Base-by-base conservation (phyloP, 2,888 invertebrate species). In the Nomada goodeniana region DNA sequence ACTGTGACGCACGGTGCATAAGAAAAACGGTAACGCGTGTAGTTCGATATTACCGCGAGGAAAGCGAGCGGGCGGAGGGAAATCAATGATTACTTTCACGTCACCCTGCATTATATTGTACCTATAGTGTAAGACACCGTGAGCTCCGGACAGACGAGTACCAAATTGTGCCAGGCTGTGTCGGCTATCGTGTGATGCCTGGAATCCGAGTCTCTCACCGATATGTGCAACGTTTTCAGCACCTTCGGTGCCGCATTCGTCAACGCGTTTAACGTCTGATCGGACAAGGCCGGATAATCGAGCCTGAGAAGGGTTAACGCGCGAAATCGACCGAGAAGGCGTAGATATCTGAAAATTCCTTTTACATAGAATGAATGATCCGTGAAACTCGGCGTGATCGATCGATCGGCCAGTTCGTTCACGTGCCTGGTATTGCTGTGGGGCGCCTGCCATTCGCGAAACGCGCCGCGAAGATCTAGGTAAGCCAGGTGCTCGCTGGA, bases 261-360 rank as follows among this genome's bases (percentile, higher is more conserved):
- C 50, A 95, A 90, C 15, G 94, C 92, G 71, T 93, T 92, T 1
- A 95, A 91, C 3, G 93, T 92, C 64, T 92, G 92, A 75, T 94
- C 93, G 29, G 94, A 94, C 64, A 95, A 83, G 15, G 94, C 93
- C 20, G 94, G 94, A 87, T 95, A 95, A 85, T 95, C 95, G 68
- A 95, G 86, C 86, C 94, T 94, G 60, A 95, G 88, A 13, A 91
- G 89, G 42, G 89, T 91, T 20, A 95, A 89, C 64, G 91, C 92
- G 18, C 90, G 89, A 61, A 95, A 90, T 72, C 94, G 93, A 59
- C 94, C 93, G 13, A 95, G 88, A 63, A 93, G 67, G 4, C 90
- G 91, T 23, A 93, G 84, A 80, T 93, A 94, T 80, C 93, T 93
- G 87, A 83, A 86, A 92, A 90, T 71, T 89, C 84, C 11, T 85